A percentile compares a stretch with the other conserved stretches of the same genome.
Conservation (phyloP, 2,797 vertebrate species). For the Pogoniulus pusillus region DNA sequence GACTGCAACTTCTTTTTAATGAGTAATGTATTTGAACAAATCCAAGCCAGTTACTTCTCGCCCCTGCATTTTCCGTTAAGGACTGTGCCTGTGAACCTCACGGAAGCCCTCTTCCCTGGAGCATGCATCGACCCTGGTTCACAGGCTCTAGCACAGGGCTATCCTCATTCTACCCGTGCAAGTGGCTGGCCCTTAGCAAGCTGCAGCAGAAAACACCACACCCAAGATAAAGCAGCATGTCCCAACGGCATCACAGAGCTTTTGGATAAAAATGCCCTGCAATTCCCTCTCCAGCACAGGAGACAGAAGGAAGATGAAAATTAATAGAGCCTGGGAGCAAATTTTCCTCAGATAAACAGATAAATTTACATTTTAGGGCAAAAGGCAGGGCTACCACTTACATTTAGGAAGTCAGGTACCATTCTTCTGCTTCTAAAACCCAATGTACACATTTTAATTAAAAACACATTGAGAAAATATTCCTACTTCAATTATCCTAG, state of each 20-base stretch:
- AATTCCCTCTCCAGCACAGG: not conserved
- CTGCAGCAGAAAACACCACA: not conserved
- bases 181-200: not conserved
- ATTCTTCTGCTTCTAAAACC: not conserved
- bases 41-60: not conserved
- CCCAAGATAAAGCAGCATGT: not conserved
- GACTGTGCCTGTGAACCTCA: not conserved
- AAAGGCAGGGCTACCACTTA: not conserved
- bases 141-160: not conserved
- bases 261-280: not conserved
- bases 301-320: not conserved
- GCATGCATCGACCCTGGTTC: accelerated
- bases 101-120: not conserved
- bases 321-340: not conserved
- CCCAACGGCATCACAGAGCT: not conserved
- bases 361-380: not conserved
- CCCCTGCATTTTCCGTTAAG: not conserved
- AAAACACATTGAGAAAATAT: not conserved
- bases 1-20: not conserved
- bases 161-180: not conserved
- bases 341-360: not conserved
- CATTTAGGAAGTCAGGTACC: not conserved
- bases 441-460: not conserved
- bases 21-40: not conserved
- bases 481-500: not conserved